phyloP scores from a whole-genome alignment of 2,797 vertebrate species.

The Hydrocynus forskahlii region DNA sequence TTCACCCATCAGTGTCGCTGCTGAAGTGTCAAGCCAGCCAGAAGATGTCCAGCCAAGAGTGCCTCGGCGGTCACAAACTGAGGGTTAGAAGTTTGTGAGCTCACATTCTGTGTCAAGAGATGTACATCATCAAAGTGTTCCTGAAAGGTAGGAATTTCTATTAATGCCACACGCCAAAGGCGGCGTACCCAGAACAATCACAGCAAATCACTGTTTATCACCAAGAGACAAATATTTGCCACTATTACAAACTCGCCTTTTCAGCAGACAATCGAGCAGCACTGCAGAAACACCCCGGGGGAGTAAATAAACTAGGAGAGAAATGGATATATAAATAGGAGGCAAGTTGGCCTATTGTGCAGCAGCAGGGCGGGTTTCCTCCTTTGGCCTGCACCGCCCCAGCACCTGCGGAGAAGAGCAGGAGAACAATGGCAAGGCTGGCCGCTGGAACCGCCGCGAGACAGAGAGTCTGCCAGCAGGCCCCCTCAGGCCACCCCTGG shows the following conservation, averaged over 20 bases:
- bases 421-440: conserved; percentile 80
- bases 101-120: not conserved
- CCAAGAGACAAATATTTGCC: conserved; percentile 27
- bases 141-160: not conserved
- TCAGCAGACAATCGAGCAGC: conserved; percentile 31
- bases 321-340: conserved; percentile 73
- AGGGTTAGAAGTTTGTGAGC: not conserved
- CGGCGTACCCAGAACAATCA: not conserved
- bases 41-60: not conserved
- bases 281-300: conserved; percentile 53
- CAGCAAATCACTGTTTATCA: not conserved
- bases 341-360: conserved; percentile 70
- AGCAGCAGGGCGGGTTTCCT: conserved; percentile 63
- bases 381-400: conserved; percentile 61
- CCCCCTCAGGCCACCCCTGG: conserved; percentile 60
- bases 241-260: conserved; percentile 38
- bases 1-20: too few relatives aligned
- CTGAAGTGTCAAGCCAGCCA: too few relatives aligned
- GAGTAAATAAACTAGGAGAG: conserved; percentile 63
- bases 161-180: not conserved
- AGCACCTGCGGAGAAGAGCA: conserved; percentile 72
- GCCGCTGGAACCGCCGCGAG: conserved; percentile 74
- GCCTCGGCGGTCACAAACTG: not conserved
- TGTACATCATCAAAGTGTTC: not conserved
- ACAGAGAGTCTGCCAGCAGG: conserved; percentile 77